phyloP scores from a whole-genome alignment of 2,113 vertebrate species.

The Orthonyx spaldingii region DNA sequence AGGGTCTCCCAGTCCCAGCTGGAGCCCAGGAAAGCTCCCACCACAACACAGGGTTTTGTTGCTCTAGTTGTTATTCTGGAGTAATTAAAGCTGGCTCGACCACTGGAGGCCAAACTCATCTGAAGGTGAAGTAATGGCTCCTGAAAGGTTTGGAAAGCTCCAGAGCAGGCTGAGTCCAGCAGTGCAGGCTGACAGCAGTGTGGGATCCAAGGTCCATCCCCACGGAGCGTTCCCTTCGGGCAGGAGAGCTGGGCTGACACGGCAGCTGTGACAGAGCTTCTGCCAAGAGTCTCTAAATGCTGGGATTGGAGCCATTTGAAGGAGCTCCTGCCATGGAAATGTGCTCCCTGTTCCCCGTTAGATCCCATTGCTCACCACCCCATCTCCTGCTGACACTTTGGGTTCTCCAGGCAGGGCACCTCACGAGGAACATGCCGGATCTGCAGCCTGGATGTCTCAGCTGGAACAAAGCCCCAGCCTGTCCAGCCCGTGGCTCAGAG shows the following conservation, averaged over 20 bases:
- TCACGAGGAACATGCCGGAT: background rate
- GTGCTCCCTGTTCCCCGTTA: background rate
- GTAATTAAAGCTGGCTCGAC: background rate
- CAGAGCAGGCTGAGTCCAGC: background rate
- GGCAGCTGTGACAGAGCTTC: background rate
- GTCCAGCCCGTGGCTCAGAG: background rate
- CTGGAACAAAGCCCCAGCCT: background rate
- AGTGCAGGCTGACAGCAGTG: background rate
- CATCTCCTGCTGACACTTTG: background rate
- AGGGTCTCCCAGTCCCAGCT: background rate
- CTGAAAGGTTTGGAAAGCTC: background rate
- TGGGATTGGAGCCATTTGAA: background rate
- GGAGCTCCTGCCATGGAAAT: background rate
- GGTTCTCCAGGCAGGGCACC: background rate
- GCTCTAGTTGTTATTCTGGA: background rate
- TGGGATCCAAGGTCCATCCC: background rate
- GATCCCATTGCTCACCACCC: background rate
- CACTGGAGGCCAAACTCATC: background rate
- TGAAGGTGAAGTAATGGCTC: background rate
- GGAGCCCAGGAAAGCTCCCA: background rate
- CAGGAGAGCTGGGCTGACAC: background rate
- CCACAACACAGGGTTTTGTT: background rate
- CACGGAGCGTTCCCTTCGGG: fast-evolving
- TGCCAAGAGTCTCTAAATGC: background rate
- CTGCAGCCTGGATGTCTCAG: background rate